Base-by-base conservation (phyloP, 2,113 vertebrate species). In the Chlorodrepanis virens region DNA sequence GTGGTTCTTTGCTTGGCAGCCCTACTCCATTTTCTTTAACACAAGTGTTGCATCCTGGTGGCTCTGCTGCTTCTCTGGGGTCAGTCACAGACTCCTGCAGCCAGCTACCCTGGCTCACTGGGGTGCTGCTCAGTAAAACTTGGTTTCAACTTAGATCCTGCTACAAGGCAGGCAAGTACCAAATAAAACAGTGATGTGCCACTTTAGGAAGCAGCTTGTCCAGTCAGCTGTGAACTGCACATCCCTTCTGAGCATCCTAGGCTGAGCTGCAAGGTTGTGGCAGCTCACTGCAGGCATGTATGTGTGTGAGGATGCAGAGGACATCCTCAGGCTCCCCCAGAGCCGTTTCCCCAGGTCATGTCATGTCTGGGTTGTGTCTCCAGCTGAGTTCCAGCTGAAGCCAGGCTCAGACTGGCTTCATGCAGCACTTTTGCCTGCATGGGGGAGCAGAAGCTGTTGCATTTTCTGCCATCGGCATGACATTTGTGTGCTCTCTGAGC, bases 391-490 rank as follows among this genome's bases (percentile, higher is more conserved):
- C 68, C 50, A 90, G 28, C 57, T 52, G 47, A 23, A 84, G 29
- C n/a, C 21, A 28, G 69, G 42, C 49, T 84, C 0, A 0, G 28
- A 17, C 9, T 53, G 57, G n/a, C 39, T 72, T 42, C 39, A 10
- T 19, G 44, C 35, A 85, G 75, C 39, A 33, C 14, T 85, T 77
- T 6, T 5, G 2, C 27, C 75, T 69, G 44, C 33, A 2, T 5
- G 45, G 59, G 8, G 49, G 14, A 74, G 14, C 33, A 37, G 60
- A 54, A 65, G 35, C 20, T 56, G 23, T 56, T 70, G 42, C n/a
- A 39, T 16, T 39, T 11, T 28, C 27, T 96, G 37, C 47, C 19
- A 31, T 28, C 47, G 70, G 17, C 50, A 28, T 0, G 4, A 18
- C 56, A 44, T 57, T 64, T 1, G 3, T 1, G 25, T 50, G 50